Evolutionary conservation across 1,140 invertebrate species (phyloP).

Genomic region (Drosophila arawakana): DNA sequence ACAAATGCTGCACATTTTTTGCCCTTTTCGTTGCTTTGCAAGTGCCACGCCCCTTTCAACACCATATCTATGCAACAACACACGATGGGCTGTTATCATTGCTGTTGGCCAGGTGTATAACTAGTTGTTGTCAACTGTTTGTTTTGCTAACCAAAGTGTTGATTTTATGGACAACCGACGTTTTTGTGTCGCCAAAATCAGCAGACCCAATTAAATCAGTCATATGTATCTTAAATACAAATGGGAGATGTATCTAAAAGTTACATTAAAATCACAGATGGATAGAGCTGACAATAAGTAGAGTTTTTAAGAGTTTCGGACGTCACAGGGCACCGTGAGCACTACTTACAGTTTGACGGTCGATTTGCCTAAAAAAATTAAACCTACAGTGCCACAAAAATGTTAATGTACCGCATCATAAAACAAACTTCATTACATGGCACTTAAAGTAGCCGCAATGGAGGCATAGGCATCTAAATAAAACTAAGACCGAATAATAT

Average conservation of each 20-base stretch:
- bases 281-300: no score
- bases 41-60: conserved; percentile 72
- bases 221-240: neutral
- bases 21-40: conserved; percentile 29
- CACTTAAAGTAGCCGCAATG: conserved; percentile 45
- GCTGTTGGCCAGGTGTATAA: conserved; percentile 59
- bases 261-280: neutral
- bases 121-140: conserved; percentile 66
- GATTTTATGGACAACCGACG: conserved; percentile 71
- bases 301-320: neutral
- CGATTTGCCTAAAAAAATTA: conserved; percentile 13
- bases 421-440: conserved; percentile 67
- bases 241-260: neutral
- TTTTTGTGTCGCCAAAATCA: conserved; percentile 20
- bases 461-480: conserved; percentile 43
- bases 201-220: conserved; percentile 22
- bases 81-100: conserved; percentile 42
- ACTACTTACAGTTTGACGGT: conserved; percentile 22
- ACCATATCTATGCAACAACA: conserved; percentile 47
- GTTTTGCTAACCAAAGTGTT: conserved; percentile 83
- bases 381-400: conserved; percentile 23
- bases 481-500: conserved; percentile 59
- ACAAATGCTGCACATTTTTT: conserved; percentile 58
- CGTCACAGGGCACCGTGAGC: conserved; percentile 16
- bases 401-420: conserved; percentile 57